phyloP scores from a whole-genome alignment of 2,888 invertebrate genomes.

The Trichopoda pennipes region DNA sequence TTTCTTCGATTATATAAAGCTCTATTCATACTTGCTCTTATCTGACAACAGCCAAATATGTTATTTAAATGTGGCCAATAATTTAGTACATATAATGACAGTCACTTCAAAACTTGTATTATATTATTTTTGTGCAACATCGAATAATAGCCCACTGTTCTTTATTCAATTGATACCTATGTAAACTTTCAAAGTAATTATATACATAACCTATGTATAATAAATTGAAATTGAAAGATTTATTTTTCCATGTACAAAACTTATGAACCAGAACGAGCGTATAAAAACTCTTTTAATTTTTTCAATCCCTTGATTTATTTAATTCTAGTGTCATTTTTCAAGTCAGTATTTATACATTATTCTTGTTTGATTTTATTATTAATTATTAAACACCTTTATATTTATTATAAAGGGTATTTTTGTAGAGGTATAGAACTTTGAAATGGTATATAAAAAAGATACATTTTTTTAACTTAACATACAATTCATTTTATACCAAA shows the following conservation, averaged over 20 bases:
- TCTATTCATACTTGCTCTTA: too few relatives aligned
- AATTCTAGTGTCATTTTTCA: constrained; percentile 55
- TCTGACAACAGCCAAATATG: too few relatives aligned
- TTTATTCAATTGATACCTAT: not conserved
- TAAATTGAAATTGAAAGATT: constrained; percentile 27
- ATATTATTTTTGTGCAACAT: too few relatives aligned
- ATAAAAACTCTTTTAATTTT: constrained; percentile 4
- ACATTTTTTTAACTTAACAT: too few relatives aligned
- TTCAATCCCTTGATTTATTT: constrained; percentile 42
- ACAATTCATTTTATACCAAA: too few relatives aligned
- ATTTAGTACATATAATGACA: too few relatives aligned
- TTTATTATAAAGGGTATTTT: too few relatives aligned
- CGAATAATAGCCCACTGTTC: not conserved
- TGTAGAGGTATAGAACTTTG: too few relatives aligned
- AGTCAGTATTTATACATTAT: constrained; percentile 64
- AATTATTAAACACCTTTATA: constrained; percentile 60
- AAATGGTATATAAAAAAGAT: too few relatives aligned
- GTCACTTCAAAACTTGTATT: too few relatives aligned
- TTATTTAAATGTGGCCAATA: too few relatives aligned
- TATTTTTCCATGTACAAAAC: constrained; percentile 1
- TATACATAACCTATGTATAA: not conserved
- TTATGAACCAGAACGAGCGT: not conserved
- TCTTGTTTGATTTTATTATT: constrained; percentile 59
- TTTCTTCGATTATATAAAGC: too few relatives aligned
- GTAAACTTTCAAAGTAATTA: not conserved